Evolutionary conservation across 2,888 invertebrate species (phyloP), one percentile per base, ranked within the genome.

Genomic region (Diplazon laetatorius): DNA sequence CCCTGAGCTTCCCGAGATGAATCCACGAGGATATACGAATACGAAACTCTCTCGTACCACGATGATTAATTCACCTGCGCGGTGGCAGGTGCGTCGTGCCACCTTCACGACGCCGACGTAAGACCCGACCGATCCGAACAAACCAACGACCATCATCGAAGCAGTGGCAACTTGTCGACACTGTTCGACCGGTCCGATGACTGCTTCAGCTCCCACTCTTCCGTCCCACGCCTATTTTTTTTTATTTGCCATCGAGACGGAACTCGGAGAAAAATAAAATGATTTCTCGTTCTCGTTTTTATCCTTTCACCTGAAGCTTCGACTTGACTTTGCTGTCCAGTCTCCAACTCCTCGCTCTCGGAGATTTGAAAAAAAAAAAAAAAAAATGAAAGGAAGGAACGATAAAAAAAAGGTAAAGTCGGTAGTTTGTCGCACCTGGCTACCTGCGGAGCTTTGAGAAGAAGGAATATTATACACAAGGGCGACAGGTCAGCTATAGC

Each of bases 341-440:
- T n/a, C 25, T 50, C 25, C 16, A 35, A 35, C 9, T 55, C n/a
- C 37, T 63, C 2, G 30, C 35, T 2, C 48, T n/a, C 20, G 14
- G 42, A 39, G 69, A 69, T n/a, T n/a, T n/a, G 48, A 22, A 63
- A 69, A 39, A 42, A 39, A 55, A 30, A 50, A 2, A 44, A n/a
- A 48, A 48, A 50, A 6, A 44, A 18, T 22, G 55, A 18, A 70
- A n/a, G n/a, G n/a, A n/a, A n/a, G n/a, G n/a, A n/a, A n/a, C n/a
- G n/a, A n/a, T n/a, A n/a, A n/a, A n/a, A n/a, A n/a, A n/a, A n/a
- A n/a, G n/a, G n/a, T n/a, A n/a, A n/a, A n/a, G n/a, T n/a, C n/a
- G n/a, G n/a, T n/a, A n/a, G 76, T 81, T 81, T 84, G 82, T 69
- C 83, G 84, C 87, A 87, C 87, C 88, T 88, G 87, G 85, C 87